Evolutionary conservation across 2,113 vertebrate species (phyloP).

Genomic region (Tachycineta bicolor): DNA sequence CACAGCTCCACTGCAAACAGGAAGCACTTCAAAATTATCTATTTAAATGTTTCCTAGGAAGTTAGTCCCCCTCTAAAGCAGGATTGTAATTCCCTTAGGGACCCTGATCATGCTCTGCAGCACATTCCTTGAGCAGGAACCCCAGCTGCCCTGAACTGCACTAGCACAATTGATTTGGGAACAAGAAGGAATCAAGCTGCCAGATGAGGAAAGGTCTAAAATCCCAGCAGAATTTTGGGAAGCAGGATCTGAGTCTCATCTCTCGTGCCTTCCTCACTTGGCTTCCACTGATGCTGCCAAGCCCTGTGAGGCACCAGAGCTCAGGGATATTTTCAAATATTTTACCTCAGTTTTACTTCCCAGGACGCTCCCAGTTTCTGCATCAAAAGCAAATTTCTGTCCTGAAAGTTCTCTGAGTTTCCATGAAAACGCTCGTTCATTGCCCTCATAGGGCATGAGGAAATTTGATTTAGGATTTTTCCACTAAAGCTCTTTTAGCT

Average conservation of each 20-base stretch:
- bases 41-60: not conserved
- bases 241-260: not conserved
- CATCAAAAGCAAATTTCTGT: not conserved
- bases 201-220: not conserved
- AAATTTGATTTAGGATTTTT: not conserved
- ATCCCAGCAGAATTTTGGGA: not conserved
- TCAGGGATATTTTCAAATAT: not conserved
- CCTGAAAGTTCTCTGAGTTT: not conserved
- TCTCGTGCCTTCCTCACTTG: not conserved
- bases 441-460: not conserved
- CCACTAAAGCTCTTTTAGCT: not conserved
- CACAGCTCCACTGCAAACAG: not conserved
- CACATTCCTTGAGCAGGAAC: not conserved
- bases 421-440: accelerated
- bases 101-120: not conserved
- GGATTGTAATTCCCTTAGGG: accelerated
- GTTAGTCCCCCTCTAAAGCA: accelerated
- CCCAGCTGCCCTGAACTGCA: not conserved
- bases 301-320: not conserved
- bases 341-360: not conserved
- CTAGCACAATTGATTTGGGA: not conserved
- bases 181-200: not conserved
- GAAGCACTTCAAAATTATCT: not conserved
- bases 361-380: not conserved
- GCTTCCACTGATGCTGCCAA: not conserved